Base-by-base conservation (phyloP, 1,140 invertebrate species). In the Pseudobourletiella spinata region DNA sequence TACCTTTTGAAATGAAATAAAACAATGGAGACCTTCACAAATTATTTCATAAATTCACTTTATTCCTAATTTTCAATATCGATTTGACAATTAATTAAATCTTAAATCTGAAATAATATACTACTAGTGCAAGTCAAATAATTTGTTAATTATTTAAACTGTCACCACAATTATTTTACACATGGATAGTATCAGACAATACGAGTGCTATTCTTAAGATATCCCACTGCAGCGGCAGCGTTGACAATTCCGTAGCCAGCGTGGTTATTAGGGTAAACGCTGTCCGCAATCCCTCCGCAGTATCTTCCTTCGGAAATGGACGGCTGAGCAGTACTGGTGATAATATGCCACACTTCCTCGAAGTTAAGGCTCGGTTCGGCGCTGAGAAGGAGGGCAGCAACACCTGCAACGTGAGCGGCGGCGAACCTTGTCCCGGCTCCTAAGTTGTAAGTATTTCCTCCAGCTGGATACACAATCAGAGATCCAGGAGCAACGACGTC, bases 201-300 rank as follows among this genome's bases (percentile, higher is more conserved):
- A n/a, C n/a, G n/a, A n/a, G n/a, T n/a, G n/a, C n/a, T n/a, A n/a
- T n/a, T n/a, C n/a, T n/a, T n/a, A n/a, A n/a, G n/a, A n/a, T n/a
- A n/a, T n/a, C n/a, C n/a, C n/a, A n/a, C n/a, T n/a, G n/a, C n/a
- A n/a, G n/a, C n/a, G n/a, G n/a, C n/a, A n/a, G 58, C 59, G 25
- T 61, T 61, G 59, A 61, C 50, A 18, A 22, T 32, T 55, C 59
- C 59, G 18, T 55, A 29, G 2, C 59, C 59, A 32, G 22, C 29
- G 16, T 29, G 14, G 22, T 61, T 32, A 43, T 61, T 61, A 35
- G 59, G 59, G 50, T 24, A 61, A 18, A n/a, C 55, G 16, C 4
- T 42, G 18, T 57, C 28, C 6, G 16, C 3, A n/a, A 54, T 11
- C 2, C 20, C 35, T 6, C 59, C 59, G 59, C 59, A 61, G 22